Evolutionary conservation across 1,140 invertebrate genomes (phyloP).

Genomic region (Drosophila hydei): DNA sequence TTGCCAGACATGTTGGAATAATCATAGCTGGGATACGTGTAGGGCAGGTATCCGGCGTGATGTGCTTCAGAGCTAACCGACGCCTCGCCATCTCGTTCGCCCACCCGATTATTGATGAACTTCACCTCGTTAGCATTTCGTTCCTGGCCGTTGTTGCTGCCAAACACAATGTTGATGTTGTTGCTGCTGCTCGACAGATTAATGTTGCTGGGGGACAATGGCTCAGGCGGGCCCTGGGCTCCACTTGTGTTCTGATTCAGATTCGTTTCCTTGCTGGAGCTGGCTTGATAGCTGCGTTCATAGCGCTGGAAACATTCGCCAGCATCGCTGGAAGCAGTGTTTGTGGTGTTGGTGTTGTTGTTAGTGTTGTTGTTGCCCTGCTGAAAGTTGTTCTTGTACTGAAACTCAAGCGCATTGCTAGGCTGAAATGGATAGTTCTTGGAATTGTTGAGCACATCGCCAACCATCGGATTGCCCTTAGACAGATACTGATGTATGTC

Average conservation of each 20-base stretch:
- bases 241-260: slow-evolving; percentile 64
- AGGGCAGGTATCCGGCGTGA: slow-evolving; percentile 72
- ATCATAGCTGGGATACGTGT: slow-evolving; percentile 79
- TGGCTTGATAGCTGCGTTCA: slow-evolving; percentile 48
- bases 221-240: slow-evolving; percentile 13
- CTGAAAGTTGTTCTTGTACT: slow-evolving; percentile 83
- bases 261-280: slow-evolving; percentile 77
- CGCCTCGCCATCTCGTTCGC: slow-evolving; percentile 18
- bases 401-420: slow-evolving; percentile 78
- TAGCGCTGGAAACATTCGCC: slow-evolving; percentile 72
- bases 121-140: slow-evolving; percentile 79
- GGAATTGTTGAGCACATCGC: slow-evolving; percentile 77
- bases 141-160: slow-evolving; percentile 60
- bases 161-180: slow-evolving; percentile 81
- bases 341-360: slow-evolving; percentile 69
- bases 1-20: slow-evolving; percentile 83
- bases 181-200: slow-evolving; percentile 81
- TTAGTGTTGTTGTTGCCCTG: slow-evolving; percentile 54
- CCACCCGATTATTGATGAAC: slow-evolving; percentile 72
- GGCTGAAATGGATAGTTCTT: slow-evolving; percentile 83
- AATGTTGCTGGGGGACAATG: slow-evolving; percentile 77
- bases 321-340: slow-evolving; percentile 68
- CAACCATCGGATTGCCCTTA: slow-evolving; percentile 63
- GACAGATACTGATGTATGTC: slow-evolving; percentile 82
- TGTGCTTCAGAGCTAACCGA: slow-evolving; percentile 67